These are phyloP conservation scores for Pteropus rufus DNA, from an alignment of 2,797 vertebrate genomes.

Conservation along the genomic window DNA sequence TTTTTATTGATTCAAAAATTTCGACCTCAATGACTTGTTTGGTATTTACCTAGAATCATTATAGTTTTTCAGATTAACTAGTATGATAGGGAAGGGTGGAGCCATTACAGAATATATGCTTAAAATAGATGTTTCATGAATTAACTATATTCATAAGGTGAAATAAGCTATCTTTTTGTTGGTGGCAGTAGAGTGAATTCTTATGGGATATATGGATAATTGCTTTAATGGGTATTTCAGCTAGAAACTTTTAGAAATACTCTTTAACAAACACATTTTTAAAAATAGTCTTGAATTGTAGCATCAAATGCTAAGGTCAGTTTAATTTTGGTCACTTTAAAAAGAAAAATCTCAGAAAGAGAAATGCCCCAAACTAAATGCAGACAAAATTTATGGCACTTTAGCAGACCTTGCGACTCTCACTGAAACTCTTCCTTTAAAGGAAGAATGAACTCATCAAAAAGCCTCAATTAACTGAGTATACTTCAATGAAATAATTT, in stretches of 20 bases:
- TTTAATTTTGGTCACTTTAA: slow-evolving; percentile 9
- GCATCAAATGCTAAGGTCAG: background rate
- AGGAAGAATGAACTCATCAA: background rate
- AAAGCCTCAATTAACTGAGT: background rate
- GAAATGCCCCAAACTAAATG: background rate
- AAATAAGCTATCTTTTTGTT: background rate
- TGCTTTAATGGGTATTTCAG: background rate
- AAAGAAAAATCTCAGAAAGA: slow-evolving; percentile 10
- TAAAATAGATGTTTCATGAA: background rate
- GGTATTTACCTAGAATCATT: slow-evolving; percentile 4
- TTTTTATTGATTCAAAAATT: slow-evolving; percentile 12
- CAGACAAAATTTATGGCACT: background rate
- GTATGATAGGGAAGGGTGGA: background rate
- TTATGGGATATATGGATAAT: background rate
- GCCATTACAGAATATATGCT: background rate
- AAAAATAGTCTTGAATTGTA: background rate
- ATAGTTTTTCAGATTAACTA: background rate
- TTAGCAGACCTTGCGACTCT: background rate
- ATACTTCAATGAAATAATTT: background rate
- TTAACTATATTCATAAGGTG: background rate
- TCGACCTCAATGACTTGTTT: background rate
- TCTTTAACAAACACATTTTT: background rate
- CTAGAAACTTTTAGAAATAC: background rate
- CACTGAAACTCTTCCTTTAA: background rate
- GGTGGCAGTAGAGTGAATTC: background rate